Percentiles rank a stretch among this genome's conserved stretches.
Conservation (phyloP, 1,140 invertebrate species). For the Drosophila arawakana region DNA sequence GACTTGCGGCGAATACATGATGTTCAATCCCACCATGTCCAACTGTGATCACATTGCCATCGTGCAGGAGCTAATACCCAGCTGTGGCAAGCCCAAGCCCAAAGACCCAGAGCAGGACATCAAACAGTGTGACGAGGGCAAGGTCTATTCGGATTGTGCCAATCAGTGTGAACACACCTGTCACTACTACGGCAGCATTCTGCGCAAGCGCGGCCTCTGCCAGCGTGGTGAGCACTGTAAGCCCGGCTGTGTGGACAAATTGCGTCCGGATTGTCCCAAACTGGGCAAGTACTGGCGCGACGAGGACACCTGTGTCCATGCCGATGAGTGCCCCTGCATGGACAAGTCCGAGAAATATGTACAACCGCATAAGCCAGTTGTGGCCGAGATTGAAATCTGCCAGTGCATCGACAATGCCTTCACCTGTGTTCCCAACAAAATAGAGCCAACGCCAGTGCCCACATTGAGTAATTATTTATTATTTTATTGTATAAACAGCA, state of each 20-base stretch:
- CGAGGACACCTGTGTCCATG: slow-evolving; percentile 88
- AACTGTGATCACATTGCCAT: slow-evolving; percentile 87
- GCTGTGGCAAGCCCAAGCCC: slow-evolving; percentile 84
- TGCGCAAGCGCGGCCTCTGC: slow-evolving; percentile 73
- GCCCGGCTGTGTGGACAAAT: slow-evolving; percentile 82
- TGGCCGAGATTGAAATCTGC: slow-evolving; percentile 86
- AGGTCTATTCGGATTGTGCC: slow-evolving; percentile 87
- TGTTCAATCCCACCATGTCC: slow-evolving; percentile 87
- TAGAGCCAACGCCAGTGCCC: slow-evolving; percentile 36
- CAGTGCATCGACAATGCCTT: slow-evolving; percentile 91
- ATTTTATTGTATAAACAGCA: not conserved
- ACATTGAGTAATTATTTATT: slow-evolving; percentile 12
- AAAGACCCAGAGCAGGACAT: slow-evolving; percentile 39
- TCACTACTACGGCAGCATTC: slow-evolving; percentile 84
- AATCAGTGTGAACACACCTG: slow-evolving; percentile 88
- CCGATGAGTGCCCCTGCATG: slow-evolving; percentile 89
- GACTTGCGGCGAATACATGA: slow-evolving; percentile 86
- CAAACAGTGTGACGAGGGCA: slow-evolving; percentile 63
- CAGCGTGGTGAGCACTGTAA: slow-evolving; percentile 69
- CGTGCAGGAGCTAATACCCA: slow-evolving; percentile 87
- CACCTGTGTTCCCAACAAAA: slow-evolving; percentile 87
- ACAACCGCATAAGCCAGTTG: slow-evolving; percentile 73
- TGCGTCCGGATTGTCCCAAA: slow-evolving; percentile 60
- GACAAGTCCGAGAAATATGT: slow-evolving; percentile 87
- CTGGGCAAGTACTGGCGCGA: slow-evolving; percentile 87